Evolutionary conservation across 2,888 invertebrate genomes (phyloP), one percentile per base, ranked within the genome.

Genomic region (Xiphydria camelus): DNA sequence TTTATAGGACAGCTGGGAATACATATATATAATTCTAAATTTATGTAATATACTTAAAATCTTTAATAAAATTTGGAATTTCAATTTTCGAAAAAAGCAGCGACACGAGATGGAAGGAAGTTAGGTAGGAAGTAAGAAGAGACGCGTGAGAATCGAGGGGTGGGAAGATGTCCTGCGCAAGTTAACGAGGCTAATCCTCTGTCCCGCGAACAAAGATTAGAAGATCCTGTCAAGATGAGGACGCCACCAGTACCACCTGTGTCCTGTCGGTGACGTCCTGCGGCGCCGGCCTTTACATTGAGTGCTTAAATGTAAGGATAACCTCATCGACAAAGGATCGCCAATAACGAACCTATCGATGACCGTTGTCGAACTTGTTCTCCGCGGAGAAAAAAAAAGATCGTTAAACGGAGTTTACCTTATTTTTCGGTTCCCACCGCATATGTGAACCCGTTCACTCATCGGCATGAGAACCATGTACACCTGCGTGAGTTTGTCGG

Each of bases 141-240:
- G n/a, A n/a, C n/a, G n/a, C n/a, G n/a, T n/a, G n/a, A n/a, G n/a
- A n/a, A n/a, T n/a, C n/a, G n/a, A 38, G 17, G 36, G 12, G 36
- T 25, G 35, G 31, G 31, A 45, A 43, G 35, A 47, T 52, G 54
- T 52, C 45, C 50, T 42, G 51, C 43, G 50, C 47, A 62, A 70
- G 71, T 73, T 74, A 74, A 75, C 66, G 72, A 74, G 67, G 58
- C 62, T 66, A 69, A 70, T 74, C 72, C 65, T 53, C 59, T 46
- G 58, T 55, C 51, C 52, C 57, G 48, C 51, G 52, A 52, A 60
- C 42, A 20, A 54, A 67, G 69, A 70, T 68, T 68, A 70, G 65
- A 53, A 61, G 61, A 59, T 64, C 57, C 53, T 48, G 55, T 55
- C 47, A 43, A 44, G 34, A 19, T 34, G 20, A 48, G 44, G 33